Evolutionary conservation across 2,888 invertebrate species (phyloP), one percentile per base, ranked within the genome.

Genomic region (Ametastegia equiseti): DNA sequence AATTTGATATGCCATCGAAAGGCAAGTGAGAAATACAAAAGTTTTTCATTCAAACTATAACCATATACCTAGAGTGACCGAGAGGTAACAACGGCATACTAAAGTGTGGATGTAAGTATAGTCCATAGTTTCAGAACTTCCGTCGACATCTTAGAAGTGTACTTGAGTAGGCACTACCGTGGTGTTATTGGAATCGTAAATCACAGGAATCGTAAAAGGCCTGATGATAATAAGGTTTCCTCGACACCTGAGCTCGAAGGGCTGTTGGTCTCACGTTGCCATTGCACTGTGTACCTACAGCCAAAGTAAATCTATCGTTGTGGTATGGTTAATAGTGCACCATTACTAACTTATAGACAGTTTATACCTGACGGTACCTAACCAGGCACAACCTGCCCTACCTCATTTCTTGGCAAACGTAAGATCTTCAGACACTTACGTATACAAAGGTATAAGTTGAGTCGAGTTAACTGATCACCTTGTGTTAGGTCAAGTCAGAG

Each of bases 211-310:
- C 60, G 30, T 30, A 60, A 60, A 60, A 30, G 60, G 15, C 27
- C 30, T 7, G 60, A 30, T 60, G 30, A 60, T 60, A 60, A 30
- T 60, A 60, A 60, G 13, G 60, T 30, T 60, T 60, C 60, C 30
- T 60, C 60, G 30, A 60, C 60, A 60, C 60, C 60, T 60, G 60
- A 60, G 60, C 60, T 60, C 60, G 60, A 60, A 27, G 60, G 60
- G 60, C 27, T 15, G 15, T 30, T 30, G 23, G 30, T 60, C 60
- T 60, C 60, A 30, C 30, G 60, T 60, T 60, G 23, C 30, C 30
- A 60, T 30, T 42, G 9, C 42, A 9, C 13, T 30, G 15, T 23
- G 30, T 60, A 60, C n/a, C n/a, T 60, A 54, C n/a, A 60, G 60
- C 30, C 60, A 3, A 6, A 60, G 60, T 60, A 60, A 60, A 60